phyloP scores from a whole-genome alignment of 2,797 vertebrate genomes.

The Epinephelus awoara region DNA sequence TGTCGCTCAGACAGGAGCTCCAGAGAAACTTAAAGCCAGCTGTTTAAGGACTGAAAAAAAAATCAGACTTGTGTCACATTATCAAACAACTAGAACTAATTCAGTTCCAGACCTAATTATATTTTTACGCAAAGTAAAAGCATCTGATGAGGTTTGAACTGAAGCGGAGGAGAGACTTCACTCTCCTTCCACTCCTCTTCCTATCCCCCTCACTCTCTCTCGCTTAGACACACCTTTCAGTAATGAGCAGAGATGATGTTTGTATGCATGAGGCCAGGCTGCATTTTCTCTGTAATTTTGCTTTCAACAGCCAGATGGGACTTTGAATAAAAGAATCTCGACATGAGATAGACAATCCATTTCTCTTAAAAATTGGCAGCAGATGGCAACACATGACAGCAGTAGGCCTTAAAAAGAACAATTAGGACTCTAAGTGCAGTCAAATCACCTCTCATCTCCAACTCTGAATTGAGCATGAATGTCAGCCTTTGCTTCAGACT shows the following conservation, averaged over 20 bases:
- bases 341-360: background rate
- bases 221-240: background rate
- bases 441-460: background rate
- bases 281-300: background rate
- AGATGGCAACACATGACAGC: background rate
- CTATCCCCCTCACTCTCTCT: background rate
- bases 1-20: too few relatives aligned
- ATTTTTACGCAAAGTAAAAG: too few relatives aligned
- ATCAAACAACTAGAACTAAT: too few relatives aligned
- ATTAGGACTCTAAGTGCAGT: background rate
- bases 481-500: background rate
- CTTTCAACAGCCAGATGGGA: conserved; percentile 12
- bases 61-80: too few relatives aligned
- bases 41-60: too few relatives aligned
- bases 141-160: too few relatives aligned
- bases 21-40: too few relatives aligned
- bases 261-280: conserved; percentile 13
- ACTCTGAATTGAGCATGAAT: conserved; percentile 20
- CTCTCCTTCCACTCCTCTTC: background rate
- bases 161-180: too few relatives aligned
- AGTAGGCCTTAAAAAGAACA: background rate
- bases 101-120: too few relatives aligned
- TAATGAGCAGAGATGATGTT: background rate
- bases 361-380: background rate
- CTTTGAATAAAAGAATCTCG: conserved; percentile 2